phyloP scores from a whole-genome alignment of 2,888 invertebrate genomes.

The Onthophagus sagittarius region DNA sequence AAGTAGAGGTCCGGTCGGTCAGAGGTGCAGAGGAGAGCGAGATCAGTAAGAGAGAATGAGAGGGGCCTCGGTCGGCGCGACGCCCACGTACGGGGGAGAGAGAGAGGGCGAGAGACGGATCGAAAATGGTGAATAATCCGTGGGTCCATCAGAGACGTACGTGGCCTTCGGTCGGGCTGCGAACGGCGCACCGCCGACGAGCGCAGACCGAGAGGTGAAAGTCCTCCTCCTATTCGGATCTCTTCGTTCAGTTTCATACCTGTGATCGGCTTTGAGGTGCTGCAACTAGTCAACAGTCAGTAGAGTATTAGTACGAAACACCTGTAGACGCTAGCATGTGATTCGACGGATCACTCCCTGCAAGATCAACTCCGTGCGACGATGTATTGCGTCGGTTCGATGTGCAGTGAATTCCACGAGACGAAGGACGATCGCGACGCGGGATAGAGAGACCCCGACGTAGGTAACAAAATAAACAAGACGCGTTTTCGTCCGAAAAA shows the following conservation, averaged over 20 bases:
- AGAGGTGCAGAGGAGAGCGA: conserved; percentile 15
- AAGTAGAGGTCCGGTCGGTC: background rate
- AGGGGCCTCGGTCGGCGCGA: conserved; percentile 52
- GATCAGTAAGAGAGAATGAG: conserved; percentile 36
- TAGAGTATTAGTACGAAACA: conserved; percentile 52
- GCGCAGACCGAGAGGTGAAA: conserved; percentile 12
- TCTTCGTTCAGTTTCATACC: conserved; percentile 31
- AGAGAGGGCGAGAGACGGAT: conserved; percentile 62
- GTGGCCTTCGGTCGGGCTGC: conserved; percentile 23
- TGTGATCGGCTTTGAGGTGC: conserved; percentile 44
- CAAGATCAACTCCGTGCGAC: conserved; percentile 37
- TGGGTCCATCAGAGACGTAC: conserved; percentile 29
- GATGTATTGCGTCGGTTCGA: conserved; percentile 39
- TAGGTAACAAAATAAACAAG: conserved; percentile 31
- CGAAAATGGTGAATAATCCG: conserved; percentile 56
- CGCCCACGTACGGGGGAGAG: conserved; percentile 32
- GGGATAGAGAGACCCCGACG: conserved; percentile 35
- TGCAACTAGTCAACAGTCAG: conserved; percentile 48
- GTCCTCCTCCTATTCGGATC: conserved; percentile 23
- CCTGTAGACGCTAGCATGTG: conserved; percentile 51
- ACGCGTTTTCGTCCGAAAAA: conserved; percentile 7
- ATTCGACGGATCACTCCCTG: conserved; percentile 31
- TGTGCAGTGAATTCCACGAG: background rate
- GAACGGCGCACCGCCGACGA: conserved; percentile 2
- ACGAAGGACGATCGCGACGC: background rate